Base-by-base conservation (phyloP, 1,140 invertebrate species). In the Drosophila arawakana region DNA sequence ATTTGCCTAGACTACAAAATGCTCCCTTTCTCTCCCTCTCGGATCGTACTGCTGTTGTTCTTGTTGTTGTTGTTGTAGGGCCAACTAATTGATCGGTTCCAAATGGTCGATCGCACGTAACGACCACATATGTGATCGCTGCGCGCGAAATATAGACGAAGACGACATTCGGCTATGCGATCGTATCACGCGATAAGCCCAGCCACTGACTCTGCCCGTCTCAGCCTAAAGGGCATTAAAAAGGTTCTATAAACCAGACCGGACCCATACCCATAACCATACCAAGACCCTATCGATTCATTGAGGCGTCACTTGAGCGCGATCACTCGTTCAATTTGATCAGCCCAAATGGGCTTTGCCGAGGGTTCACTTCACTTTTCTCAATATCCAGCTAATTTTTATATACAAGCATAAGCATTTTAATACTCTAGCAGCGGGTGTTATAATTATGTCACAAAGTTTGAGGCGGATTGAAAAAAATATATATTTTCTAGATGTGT, bases 11-110 rank as follows among this genome's bases (percentile, higher is more conserved):
- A 47, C 70, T 49, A 41, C 50, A 39, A 18, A 8, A 1, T 30
- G 25, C 25, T 6, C 15, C 25, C 50, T 18, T 18, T 11, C 15
- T n/a, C 18, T 61, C 30, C 11, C 39, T 66, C 5, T 11, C 49
- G 18, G 18, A 1, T 2, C 1, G 34, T 18, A 9, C 13, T 15
- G 10, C 11, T 44, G 34, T 34, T 37, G 11, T 34, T 11, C 10
- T 7, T 63, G 46, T 41, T 55, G 43, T 50, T 69, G 60, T 43
- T 66, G 54, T 59, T 68, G 55, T 70, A 47, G 10, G 49, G 55
- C n/a, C 65, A 60, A 57, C 80, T 88, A 88, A 88, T 88, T 88
- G 83, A 88, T 89, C 83, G 83, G 83, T 88, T 88, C 83, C 83
- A 89, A 83, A 78, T 88, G 83, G 77, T 66, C 84, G 76, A 88